Evolutionary conservation across 2,797 vertebrate species (phyloP).

Genomic region (Varecia variegata): DNA sequence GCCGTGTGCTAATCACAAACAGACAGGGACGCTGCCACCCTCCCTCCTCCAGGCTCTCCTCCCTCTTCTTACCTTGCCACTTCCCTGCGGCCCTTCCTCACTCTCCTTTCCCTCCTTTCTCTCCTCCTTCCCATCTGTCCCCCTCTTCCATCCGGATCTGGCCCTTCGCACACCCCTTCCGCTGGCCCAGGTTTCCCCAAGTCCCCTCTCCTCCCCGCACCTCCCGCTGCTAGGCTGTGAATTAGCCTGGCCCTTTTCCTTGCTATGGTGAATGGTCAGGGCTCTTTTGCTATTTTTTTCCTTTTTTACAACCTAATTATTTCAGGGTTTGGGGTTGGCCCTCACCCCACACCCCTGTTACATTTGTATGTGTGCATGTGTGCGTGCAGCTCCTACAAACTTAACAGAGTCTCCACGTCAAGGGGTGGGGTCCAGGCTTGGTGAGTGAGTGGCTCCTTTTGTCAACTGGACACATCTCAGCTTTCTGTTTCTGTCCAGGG

Average conservation of each 20-base stretch:
- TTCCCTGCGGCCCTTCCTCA: background rate
- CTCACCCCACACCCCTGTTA: accelerated
- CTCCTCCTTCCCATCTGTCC: background rate
- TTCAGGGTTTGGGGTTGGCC: background rate
- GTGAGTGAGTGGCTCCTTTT: background rate
- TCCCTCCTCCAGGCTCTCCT: accelerated
- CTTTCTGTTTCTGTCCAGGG: slow-evolving; percentile 30
- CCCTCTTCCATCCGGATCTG: background rate
- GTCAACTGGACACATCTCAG: background rate
- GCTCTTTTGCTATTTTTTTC: background rate
- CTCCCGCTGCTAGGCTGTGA: background rate
- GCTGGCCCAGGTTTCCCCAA: accelerated
- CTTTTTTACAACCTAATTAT: background rate
- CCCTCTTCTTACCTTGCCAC: background rate
- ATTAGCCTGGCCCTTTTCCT: background rate
- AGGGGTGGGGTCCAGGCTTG: background rate
- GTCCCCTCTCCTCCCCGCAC: accelerated
- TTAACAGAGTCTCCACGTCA: background rate
- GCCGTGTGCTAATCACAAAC: slow-evolving; percentile 64
- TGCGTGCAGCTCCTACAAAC: background rate
- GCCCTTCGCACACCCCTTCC: background rate
- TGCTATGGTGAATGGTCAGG: background rate
- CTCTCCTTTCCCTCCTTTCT: background rate
- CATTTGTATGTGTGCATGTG: background rate
- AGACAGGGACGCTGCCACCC: slow-evolving; percentile 30